Evolutionary conservation across 2,113 vertebrate genomes (phyloP).

Genomic region (Siniperca chuatsi): DNA sequence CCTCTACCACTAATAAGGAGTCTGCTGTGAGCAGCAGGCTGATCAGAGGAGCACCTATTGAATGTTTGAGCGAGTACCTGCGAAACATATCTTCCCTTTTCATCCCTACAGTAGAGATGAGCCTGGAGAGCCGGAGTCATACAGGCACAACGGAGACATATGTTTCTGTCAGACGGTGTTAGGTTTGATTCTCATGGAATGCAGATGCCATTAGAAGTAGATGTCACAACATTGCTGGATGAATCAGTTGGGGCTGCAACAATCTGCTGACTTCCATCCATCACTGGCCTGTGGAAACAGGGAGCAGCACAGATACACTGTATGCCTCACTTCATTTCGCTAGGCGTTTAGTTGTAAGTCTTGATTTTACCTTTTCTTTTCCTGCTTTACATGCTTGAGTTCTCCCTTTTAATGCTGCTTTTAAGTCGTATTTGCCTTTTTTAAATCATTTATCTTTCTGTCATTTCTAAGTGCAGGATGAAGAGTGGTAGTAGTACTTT

Average conservation of each 20-base stretch:
- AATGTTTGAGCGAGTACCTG: slow-evolving; percentile 35
- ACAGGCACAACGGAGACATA: slow-evolving; percentile 70
- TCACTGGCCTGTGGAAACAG: slow-evolving; percentile 66
- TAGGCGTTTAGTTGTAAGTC: slow-evolving; percentile 10
- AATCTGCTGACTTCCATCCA: slow-evolving; percentile 81
- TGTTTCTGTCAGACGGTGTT: slow-evolving; percentile 76
- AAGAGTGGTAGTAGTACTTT: neutral
- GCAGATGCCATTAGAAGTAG: slow-evolving; percentile 77
- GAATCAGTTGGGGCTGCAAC: slow-evolving; percentile 73
- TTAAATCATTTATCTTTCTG: slow-evolving; percentile 16
- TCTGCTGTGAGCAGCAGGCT: slow-evolving; percentile 21
- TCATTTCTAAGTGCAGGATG: neutral
- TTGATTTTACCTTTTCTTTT: slow-evolving; percentile 42
- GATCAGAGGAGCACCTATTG: slow-evolving; percentile 35
- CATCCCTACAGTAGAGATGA: slow-evolving; percentile 31
- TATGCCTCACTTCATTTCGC: slow-evolving; percentile 47
- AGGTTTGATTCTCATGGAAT: slow-evolving; percentile 66
- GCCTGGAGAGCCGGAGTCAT: slow-evolving; percentile 43
- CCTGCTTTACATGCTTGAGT: slow-evolving; percentile 22
- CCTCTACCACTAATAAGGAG: neutral
- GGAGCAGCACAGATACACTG: slow-evolving; percentile 46
- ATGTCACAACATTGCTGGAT: slow-evolving; percentile 78
- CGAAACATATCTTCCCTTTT: slow-evolving; percentile 38
- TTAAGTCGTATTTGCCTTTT: neutral
- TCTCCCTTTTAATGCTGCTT: slow-evolving; percentile 21